phyloP scores from a whole-genome alignment of 2,797 vertebrate species.

The Pampus argenteus region DNA sequence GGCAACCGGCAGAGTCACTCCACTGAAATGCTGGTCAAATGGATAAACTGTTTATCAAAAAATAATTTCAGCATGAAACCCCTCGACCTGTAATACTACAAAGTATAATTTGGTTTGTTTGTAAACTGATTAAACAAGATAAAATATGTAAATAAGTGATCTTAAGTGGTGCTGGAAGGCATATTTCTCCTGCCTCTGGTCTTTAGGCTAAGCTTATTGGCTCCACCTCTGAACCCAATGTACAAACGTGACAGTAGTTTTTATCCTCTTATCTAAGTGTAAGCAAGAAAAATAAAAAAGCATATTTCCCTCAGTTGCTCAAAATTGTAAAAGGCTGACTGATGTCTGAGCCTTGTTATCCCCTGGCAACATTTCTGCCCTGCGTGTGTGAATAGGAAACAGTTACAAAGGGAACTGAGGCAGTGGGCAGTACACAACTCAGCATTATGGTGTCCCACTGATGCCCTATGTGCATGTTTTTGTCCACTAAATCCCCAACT shows the following conservation, averaged over 20 bases:
- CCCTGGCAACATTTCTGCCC: conserved; percentile 56
- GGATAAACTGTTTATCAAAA: background rate
- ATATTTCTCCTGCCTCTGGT: background rate
- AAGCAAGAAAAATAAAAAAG: conserved; percentile 7
- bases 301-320: conserved; percentile 3
- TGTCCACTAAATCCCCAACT: conserved; percentile 75
- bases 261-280: conserved; percentile 14
- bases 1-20: conserved; percentile 3
- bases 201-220: background rate
- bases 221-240: background rate
- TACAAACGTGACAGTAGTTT: background rate
- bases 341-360: conserved; percentile 50
- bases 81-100: background rate
- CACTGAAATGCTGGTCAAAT: background rate
- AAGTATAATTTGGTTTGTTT: background rate
- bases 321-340: conserved; percentile 50
- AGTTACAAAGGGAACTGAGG: conserved; percentile 45
- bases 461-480: conserved; percentile 63
- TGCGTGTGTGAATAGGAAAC: conserved; percentile 36
- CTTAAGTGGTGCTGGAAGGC: background rate
- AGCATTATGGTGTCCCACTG: conserved; percentile 58
- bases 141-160: background rate
- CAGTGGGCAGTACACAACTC: conserved; percentile 61
- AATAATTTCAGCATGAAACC: background rate
- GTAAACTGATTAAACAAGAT: background rate